phyloP scores from a whole-genome alignment of 2,797 vertebrate species.

The Etheostoma perlongum region DNA sequence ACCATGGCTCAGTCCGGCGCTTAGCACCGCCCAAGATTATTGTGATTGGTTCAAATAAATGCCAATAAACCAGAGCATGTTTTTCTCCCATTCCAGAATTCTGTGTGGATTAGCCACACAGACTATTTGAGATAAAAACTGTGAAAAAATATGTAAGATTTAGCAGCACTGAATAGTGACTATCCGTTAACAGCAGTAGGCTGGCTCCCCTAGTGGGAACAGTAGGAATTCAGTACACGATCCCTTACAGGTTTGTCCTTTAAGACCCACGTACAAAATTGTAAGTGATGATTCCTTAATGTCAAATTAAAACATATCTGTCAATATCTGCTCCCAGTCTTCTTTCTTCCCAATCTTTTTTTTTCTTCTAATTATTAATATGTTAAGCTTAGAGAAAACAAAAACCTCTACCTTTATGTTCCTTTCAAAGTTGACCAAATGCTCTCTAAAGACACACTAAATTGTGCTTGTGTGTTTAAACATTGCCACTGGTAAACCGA shows the following conservation, averaged over 20 bases:
- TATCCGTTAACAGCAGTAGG: too few relatives aligned
- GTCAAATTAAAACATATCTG: background rate
- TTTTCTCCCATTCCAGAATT: too few relatives aligned
- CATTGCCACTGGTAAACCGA: conserved; percentile 17
- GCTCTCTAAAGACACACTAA: background rate
- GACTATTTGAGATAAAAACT: too few relatives aligned
- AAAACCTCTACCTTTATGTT: background rate
- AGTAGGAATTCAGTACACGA: background rate
- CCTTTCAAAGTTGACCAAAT: background rate
- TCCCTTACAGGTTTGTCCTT: background rate
- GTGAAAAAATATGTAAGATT: too few relatives aligned
- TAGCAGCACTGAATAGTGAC: too few relatives aligned
- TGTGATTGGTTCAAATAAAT: too few relatives aligned
- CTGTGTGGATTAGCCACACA: too few relatives aligned
- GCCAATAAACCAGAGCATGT: too few relatives aligned
- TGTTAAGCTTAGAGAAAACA: background rate
- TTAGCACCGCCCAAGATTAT: too few relatives aligned
- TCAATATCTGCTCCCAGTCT: background rate
- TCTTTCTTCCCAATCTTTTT: too few relatives aligned
- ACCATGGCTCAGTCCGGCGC: too few relatives aligned
- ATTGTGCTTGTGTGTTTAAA: conserved; percentile 13
- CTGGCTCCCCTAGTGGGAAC: too few relatives aligned
- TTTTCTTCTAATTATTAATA: background rate
- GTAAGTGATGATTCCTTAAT: background rate
- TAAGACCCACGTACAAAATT: background rate